A percentile compares a stretch with the other conserved stretches of the same genome.
phyloP scores from a whole-genome alignment of 2,888 invertebrate genomes.

The Agapetus fuscipes region DNA sequence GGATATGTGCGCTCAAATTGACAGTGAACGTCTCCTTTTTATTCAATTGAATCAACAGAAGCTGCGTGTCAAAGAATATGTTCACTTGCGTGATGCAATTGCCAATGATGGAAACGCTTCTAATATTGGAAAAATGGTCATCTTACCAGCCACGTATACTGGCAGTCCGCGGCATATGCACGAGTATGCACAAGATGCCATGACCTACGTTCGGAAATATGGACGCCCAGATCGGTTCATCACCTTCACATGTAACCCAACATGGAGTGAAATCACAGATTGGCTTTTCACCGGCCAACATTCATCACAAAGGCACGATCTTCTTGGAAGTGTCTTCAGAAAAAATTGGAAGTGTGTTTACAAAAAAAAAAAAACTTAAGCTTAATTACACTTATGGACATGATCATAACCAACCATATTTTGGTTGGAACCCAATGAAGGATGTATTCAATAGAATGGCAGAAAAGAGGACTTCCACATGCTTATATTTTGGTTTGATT shows the following conservation, averaged over 20 bases:
- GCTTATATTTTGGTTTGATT: constrained; percentile 22
- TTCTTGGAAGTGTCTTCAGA: constrained; percentile 21
- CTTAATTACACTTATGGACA: constrained; percentile 21
- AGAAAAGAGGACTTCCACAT: constrained; percentile 21
- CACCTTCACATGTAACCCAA: constrained; percentile 28
- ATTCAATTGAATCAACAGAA: constrained; percentile 26
- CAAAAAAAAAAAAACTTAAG: no score
- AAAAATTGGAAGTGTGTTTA: no score
- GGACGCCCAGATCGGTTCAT: constrained; percentile 30
- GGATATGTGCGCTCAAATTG: constrained; percentile 29
- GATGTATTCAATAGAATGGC: no score
- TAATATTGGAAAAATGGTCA: constrained; percentile 15
- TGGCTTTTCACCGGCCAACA: constrained; percentile 10
- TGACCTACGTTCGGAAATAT: constrained; percentile 27
- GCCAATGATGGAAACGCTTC: no score
- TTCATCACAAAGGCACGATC: constrained; percentile 22
- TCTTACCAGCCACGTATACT: constrained; percentile 24
- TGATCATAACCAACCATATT: constrained; percentile 20
- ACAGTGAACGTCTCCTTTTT: constrained; percentile 26
- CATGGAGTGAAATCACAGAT: constrained; percentile 25
- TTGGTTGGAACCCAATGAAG: constrained; percentile 24
- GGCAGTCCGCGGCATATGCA: constrained; percentile 31
- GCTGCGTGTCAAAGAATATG: constrained; percentile 26
- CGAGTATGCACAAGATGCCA: constrained; percentile 28
- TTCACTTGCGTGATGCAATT: no score